These are phyloP conservation scores for Muscidifurax raptorellus DNA, from an alignment of 1,140 invertebrate species.

Conservation along the genomic window DNA sequence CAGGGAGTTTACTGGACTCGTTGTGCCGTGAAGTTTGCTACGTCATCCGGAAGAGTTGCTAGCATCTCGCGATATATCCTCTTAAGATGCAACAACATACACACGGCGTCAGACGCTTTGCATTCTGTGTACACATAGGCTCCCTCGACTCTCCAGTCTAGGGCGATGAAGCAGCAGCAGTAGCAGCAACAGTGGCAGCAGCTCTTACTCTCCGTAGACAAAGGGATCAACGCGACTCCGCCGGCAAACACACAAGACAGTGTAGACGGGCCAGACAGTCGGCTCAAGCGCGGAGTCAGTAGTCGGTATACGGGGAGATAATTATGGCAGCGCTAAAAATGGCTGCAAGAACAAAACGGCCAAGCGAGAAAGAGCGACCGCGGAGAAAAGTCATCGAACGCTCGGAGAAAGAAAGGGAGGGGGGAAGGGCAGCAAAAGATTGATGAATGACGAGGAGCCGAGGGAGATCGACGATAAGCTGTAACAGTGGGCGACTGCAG, in stretches of 20 bases:
- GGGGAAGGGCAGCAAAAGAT: not conserved
- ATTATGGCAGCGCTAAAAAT: slow-evolving; percentile 9
- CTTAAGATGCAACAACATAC: not conserved
- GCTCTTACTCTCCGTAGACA: not conserved
- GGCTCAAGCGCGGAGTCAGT: not conserved
- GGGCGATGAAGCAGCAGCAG: not conserved
- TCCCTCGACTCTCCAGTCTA: not conserved
- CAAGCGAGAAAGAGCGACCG: not conserved
- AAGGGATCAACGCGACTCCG: not conserved
- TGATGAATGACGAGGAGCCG: not conserved
- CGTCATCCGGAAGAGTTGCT: no score
- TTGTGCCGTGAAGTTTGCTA: not conserved
- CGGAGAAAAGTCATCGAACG: slow-evolving; percentile 12
- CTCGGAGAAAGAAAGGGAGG: not conserved
- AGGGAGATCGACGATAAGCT: not conserved
- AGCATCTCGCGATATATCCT: no score
- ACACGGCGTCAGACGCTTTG: not conserved
- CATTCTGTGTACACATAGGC: not conserved
- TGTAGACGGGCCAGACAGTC: not conserved
- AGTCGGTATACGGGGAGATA: not conserved
- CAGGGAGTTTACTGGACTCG: not conserved
- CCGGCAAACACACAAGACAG: not conserved
- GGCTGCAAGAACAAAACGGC: not conserved
- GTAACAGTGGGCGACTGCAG: not conserved
- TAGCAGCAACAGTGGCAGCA: not conserved